Evolutionary conservation across 2,113 vertebrate species (phyloP).

Genomic region (Heterotis niloticus): DNA sequence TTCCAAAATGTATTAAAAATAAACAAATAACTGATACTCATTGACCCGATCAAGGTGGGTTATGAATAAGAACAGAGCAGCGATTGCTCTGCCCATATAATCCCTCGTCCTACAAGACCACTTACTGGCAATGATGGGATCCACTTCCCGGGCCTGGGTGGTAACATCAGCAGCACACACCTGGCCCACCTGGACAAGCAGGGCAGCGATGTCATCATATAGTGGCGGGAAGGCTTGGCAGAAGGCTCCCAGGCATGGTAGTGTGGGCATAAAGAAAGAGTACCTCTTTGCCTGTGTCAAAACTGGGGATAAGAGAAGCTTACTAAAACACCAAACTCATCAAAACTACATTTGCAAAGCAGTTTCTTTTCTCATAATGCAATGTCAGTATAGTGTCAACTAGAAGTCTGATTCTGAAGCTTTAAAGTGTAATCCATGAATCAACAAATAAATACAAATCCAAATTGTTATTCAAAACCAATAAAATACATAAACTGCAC

Average conservation of each 20-base stretch:
- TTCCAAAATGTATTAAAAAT: too few species aligned
- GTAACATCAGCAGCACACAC: slow-evolving; percentile 94
- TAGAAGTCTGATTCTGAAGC: too few species aligned
- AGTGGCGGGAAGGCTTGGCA: slow-evolving; percentile 94
- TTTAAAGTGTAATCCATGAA: too few species aligned
- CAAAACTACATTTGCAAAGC: not conserved
- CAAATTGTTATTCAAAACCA: too few species aligned
- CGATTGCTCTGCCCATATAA: not conserved
- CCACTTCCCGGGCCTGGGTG: slow-evolving; percentile 84
- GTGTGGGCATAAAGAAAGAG: slow-evolving; percentile 91
- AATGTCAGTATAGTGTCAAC: too few species aligned
- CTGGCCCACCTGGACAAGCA: slow-evolving; percentile 92
- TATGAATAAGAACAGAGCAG: not conserved
- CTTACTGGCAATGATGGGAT: slow-evolving; percentile 92
- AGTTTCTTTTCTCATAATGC: not conserved
- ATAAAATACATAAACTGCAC: too few species aligned
- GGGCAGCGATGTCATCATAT: slow-evolving; percentile 88
- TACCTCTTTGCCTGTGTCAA: slow-evolving; percentile 87
- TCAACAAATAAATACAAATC: too few species aligned
- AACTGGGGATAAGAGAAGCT: slow-evolving; percentile 59
- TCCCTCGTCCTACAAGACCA: slow-evolving; percentile 17
- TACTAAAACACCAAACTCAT: slow-evolving; percentile 17
- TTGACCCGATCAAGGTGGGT: not conserved
- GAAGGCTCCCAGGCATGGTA: slow-evolving; percentile 91
- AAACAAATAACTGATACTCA: too few species aligned